Evolutionary conservation across 2,888 invertebrate genomes (phyloP), one percentile per base, ranked within the genome.

Genomic region (Drosophila stalkeri): DNA sequence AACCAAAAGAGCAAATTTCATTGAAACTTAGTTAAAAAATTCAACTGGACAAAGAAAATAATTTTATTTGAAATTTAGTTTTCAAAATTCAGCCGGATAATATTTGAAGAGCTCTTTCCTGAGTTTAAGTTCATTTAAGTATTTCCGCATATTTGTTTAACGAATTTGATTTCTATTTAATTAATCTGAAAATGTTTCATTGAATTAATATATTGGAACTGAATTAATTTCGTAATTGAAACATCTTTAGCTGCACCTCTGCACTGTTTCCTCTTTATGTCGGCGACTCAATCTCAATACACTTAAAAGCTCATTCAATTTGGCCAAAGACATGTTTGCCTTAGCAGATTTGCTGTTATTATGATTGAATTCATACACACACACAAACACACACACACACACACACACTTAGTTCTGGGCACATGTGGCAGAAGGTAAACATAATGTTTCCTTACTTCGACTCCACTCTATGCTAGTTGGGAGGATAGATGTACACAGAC

Each of bases 241-340:
- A 77, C 51, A 35, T 37, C 51, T 52, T 41, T 14, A 11, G 67
- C 20, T 39, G n/a, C 14, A n/a, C 33, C 49, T 57, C n/a, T 46
- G 18, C 31, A 8, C 46, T 56, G 41, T n/a, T 55, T 23, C 41
- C 18, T 12, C 16, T 46, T 49, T 56, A 43, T 51, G 55, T 59
- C 63, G 77, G 56, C 51, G 60, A 69, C 64, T 62, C 80, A 77
- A 67, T 49, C 71, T 57, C 76, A 84, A 85, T 90, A 76, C 89
- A 81, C 79, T 88, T 77, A 84, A 84, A 77, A 90, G 82, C 87
- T 89, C 90, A 86, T 84, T 77, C 86, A 90, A 90, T 86, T 86
- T 83, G 68, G 77, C 65, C 71, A 75, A 73, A 81, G 81, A 78
- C 90, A 79, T 86, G 86, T 86, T 77, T 79, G 82, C 54, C 71